Evolutionary conservation across 92 coral and sea anemone species (phyloP), one percentile per base, ranked within the genome.

Genomic region (Phenganax subtilis): DNA sequence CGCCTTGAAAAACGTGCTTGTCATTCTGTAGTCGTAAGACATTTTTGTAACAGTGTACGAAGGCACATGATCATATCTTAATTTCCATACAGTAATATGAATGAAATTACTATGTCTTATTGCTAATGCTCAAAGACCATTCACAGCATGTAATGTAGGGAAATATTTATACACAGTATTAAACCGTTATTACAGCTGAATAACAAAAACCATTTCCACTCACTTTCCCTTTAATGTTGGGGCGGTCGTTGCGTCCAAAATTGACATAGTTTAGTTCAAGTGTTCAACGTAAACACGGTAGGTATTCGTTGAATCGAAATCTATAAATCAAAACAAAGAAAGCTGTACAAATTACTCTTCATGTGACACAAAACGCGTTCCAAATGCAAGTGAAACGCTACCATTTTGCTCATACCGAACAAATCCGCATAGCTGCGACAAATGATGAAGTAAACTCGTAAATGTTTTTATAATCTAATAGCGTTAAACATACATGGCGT

Each of bases 181-280:
- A 5, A 1, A 1, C 16, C 8, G 12, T 52, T 6, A 27, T 27
- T 72, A 20, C 28, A 17, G 9, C 25, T 20, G 10, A 55, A 51
- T 52, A 17, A 0, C 14, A n/a, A 16, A 55, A 53, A 7, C 17
- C 17, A 14, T 9, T 12, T 58, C 15, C 44, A 76, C 81, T 76
- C 27, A 76, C 81, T 76, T 76, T 57, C 81, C 81, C 70, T 76
- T 76, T 25, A 76, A 64, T 57, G 54, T 64, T 15, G 81, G 81
- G 55, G 81, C 70, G 57, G 81, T 56, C 0, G 81, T 76, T 9
- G 81, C 81, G 6, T 76, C 81, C 37, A 76, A 20, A 9, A 76
- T 57, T 12, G 81, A 76, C 81, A 76, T 76, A 16, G 73, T 20
- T 28, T 10, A 10, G 52, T 53, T 37, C 53, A 68, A 68, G 73